Percentiles rank a stretch among this genome's conserved stretches.
These are phyloP conservation scores for Sthenelais limicola DNA, from an alignment of 2,888 invertebrate genomes.

Conservation along the genomic window DNA sequence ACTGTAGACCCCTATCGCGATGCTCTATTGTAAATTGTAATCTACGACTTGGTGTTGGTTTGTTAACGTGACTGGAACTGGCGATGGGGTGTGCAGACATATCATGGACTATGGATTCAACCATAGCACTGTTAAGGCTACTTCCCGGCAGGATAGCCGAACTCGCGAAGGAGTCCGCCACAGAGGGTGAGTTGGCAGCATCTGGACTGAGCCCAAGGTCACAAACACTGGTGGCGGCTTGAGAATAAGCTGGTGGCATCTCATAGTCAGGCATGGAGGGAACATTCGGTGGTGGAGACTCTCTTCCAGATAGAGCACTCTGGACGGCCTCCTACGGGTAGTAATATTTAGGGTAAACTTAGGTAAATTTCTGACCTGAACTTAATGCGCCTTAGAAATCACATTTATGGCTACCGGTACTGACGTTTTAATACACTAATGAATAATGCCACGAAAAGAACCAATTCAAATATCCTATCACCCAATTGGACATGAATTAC, in stretches of 20 bases:
- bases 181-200: constrained; percentile 46
- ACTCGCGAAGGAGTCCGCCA: constrained; percentile 53
- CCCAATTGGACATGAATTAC: no score
- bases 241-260: constrained; percentile 44
- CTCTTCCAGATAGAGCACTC: constrained; percentile 41
- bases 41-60: constrained; percentile 53
- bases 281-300: constrained; percentile 25
- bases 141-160: no score
- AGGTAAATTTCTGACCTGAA: background rate
- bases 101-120: no score
- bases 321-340: constrained; percentile 43
- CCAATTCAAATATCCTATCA: no score
- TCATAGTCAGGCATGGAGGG: constrained; percentile 14
- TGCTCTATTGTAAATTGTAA: constrained; percentile 68
- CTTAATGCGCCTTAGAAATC: no score
- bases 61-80: no score
- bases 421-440: no score
- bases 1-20: constrained; percentile 61
- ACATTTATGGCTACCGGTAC: no score
- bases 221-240: constrained; percentile 47
- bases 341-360: background rate
- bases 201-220: constrained; percentile 52
- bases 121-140: no score
- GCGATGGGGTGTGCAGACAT: no score
- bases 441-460: no score